Conservation (phyloP, 2,888 invertebrate genomes). For the Sussaba pulchella region DNA sequence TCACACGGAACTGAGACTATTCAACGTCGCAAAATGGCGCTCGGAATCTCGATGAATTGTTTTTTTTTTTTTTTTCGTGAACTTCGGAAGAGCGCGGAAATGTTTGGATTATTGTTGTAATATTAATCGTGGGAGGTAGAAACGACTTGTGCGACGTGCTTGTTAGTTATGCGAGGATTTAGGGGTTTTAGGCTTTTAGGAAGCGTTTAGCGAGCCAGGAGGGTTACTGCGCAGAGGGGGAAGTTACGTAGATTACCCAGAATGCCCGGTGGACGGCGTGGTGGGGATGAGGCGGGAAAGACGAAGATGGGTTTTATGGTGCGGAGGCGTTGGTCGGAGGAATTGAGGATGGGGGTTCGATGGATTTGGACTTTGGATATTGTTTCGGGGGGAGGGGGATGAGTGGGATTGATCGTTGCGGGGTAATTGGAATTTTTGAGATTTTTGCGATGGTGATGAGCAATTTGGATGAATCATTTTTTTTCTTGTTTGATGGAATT, state of each 20-base stretch:
- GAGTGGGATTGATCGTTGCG: too few relatives aligned
- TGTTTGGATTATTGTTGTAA: not conserved
- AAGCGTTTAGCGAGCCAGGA: conserved; percentile 45
- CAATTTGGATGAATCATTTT: too few relatives aligned
- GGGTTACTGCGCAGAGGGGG: conserved; percentile 74
- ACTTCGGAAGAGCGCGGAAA: not conserved
- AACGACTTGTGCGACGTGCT: conserved; percentile 21
- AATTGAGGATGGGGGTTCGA: too few relatives aligned
- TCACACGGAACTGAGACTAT: conserved; percentile 78
- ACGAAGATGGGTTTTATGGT: conserved; percentile 52
- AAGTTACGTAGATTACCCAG: conserved; percentile 74
- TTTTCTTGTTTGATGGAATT: too few relatives aligned
- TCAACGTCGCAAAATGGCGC: conserved; percentile 77
- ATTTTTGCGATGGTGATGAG: too few relatives aligned
- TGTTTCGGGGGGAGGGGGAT: too few relatives aligned
- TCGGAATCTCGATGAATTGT: conserved; percentile 62
- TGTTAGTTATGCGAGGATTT: conserved; percentile 48
- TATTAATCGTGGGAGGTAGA: conserved; percentile 1
- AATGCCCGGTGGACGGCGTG: conserved; percentile 31
- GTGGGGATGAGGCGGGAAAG: conserved; percentile 70
- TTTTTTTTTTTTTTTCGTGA: conserved; percentile 21
- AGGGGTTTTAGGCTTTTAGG: conserved; percentile 47
- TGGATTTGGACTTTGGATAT: too few relatives aligned
- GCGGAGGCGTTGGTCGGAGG: not conserved
- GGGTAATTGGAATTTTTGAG: too few relatives aligned